Evolutionary conservation across 1,140 invertebrate genomes (phyloP).

Genomic region (Drosophila pruinosa): DNA sequence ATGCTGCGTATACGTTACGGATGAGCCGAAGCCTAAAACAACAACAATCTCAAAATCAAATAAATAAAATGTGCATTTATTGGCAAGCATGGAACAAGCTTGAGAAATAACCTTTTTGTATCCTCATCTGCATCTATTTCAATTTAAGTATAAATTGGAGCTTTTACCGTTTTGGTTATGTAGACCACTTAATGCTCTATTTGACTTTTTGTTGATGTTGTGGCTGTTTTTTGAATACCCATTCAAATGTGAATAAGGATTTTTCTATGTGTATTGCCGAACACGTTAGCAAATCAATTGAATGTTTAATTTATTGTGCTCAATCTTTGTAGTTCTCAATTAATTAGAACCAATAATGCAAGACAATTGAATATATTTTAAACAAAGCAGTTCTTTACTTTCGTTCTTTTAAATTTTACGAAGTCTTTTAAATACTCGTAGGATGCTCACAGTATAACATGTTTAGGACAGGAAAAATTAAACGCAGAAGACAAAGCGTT

Average conservation of each 20-base stretch:
- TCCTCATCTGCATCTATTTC: conserved; percentile 2
- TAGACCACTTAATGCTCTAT: not conserved
- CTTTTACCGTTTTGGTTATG: not conserved
- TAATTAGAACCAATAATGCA: not conserved
- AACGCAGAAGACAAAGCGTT: no score
- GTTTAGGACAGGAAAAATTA: no score
- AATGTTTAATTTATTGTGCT: conserved; percentile 34
- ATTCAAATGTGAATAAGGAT: conserved; percentile 24
- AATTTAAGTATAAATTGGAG: conserved; percentile 8
- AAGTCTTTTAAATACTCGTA: not conserved
- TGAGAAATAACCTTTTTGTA: conserved; percentile 1
- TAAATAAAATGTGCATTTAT: not conserved
- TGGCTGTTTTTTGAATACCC: conserved; percentile 3
- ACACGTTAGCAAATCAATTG: conserved; percentile 25
- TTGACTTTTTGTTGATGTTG: not conserved
- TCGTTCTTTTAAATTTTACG: no score
- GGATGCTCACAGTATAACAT: no score
- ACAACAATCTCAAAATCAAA: conserved; percentile 1
- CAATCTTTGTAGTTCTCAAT: conserved; percentile 1
- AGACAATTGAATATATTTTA: not conserved
- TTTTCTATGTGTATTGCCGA: conserved; percentile 6
- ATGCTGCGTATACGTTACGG: conserved; percentile 53
- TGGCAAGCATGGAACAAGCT: not conserved
- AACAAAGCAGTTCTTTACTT: not conserved
- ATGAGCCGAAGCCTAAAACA: conserved; percentile 11